Percentiles rank a stretch among this genome's conserved stretches.
These are phyloP conservation scores for Poecilia latipinna DNA, from an alignment of 2,113 vertebrate species.

Conservation along the genomic window DNA sequence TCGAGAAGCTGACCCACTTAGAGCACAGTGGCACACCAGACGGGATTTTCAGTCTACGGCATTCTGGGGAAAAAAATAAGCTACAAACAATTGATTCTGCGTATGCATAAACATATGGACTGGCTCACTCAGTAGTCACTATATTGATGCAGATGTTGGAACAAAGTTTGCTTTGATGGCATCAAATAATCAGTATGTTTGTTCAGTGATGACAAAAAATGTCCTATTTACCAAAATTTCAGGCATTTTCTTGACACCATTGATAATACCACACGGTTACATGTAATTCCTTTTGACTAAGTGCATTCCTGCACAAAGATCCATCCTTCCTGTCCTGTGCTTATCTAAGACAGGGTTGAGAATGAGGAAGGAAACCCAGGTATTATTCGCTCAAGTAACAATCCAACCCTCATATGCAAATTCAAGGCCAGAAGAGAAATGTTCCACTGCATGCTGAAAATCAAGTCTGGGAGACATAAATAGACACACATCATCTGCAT, in stretches of 20 bases:
- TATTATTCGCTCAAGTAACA: not conserved
- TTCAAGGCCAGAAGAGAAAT: no score
- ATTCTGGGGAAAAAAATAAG: slow-evolving; percentile 51
- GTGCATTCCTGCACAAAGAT: not conserved
- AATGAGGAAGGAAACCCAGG: not conserved
- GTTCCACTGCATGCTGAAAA: no score
- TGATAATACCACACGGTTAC: not conserved
- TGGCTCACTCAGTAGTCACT: slow-evolving; percentile 29
- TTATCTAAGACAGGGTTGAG: not conserved
- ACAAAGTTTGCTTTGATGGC: not conserved
- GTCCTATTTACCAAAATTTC: not conserved
- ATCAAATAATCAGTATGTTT: not conserved
- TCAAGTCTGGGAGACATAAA: no score
- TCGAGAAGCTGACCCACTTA: slow-evolving; percentile 73
- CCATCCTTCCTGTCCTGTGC: not conserved
- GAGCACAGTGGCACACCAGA: slow-evolving; percentile 60
- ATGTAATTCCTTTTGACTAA: not conserved
- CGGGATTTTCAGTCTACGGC: slow-evolving; percentile 64
- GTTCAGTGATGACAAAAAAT: slow-evolving; percentile 1
- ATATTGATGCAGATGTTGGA: slow-evolving; percentile 30
- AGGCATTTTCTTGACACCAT: not conserved
- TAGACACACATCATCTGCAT: no score
- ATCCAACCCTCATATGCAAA: not conserved
- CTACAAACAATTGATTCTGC: slow-evolving; percentile 59
- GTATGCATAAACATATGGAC: slow-evolving; percentile 17